A percentile compares a stretch with the other conserved stretches of the same genome.
phyloP scores from a whole-genome alignment of 2,113 vertebrate genomes.

The Malurus cyaneus region DNA sequence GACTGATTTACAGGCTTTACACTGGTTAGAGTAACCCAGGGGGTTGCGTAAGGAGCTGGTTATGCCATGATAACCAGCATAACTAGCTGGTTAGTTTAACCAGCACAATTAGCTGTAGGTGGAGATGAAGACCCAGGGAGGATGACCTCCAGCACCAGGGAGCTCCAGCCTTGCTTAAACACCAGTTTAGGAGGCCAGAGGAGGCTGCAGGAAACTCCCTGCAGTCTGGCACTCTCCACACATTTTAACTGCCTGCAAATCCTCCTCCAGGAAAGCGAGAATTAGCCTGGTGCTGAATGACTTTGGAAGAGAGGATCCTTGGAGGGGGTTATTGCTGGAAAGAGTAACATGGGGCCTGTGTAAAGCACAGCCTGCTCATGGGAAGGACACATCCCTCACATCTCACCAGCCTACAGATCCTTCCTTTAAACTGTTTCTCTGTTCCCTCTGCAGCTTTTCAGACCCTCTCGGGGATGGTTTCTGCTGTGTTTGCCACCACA shows the following conservation, averaged over 20 bases:
- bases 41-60: background rate
- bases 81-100: too few species aligned
- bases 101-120: background rate
- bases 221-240: background rate
- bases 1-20: background rate
- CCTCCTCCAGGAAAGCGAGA: background rate
- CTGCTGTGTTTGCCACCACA: background rate
- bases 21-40: background rate
- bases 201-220: background rate
- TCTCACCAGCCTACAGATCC: background rate
- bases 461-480: background rate
- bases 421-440: background rate
- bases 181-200: background rate
- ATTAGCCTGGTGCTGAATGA: background rate
- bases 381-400: background rate
- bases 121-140: background rate
- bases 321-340: background rate
- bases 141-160: background rate
- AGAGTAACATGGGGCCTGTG: background rate
- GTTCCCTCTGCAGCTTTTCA: background rate
- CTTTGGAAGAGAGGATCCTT: background rate
- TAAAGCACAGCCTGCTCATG: background rate
- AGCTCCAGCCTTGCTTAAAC: background rate
- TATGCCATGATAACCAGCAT: background rate
- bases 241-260: background rate